Percentiles rank a stretch among this genome's conserved stretches.
phyloP scores from a whole-genome alignment of 2,113 vertebrate genomes.

The Leucosticte australis region DNA sequence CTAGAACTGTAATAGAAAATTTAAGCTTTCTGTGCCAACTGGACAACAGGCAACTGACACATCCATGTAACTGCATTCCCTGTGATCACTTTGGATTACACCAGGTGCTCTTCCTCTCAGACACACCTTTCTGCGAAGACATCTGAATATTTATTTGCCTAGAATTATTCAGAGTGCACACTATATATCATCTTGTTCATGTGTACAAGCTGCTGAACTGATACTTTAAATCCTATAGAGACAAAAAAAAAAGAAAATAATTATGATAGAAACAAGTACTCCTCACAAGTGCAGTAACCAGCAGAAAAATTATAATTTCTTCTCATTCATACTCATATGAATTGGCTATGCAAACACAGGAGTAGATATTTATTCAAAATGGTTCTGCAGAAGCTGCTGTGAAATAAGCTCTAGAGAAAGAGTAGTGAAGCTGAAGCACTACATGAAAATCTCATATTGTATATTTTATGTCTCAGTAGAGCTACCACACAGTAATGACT shows the following conservation, averaged over 20 bases:
- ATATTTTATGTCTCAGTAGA: background rate
- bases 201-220: background rate
- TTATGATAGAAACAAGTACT: background rate
- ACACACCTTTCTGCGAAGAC: background rate
- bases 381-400: background rate
- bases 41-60: background rate
- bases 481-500: background rate
- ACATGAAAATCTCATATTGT: background rate
- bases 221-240: background rate
- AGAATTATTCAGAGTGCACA: background rate
- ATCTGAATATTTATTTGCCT: background rate
- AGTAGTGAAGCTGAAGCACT: background rate
- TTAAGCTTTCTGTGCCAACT: background rate
- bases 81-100: background rate
- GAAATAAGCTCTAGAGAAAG: constrained; percentile 14
- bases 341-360: background rate
- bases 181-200: background rate
- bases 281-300: background rate
- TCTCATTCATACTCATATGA: background rate
- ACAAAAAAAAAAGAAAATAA: background rate
- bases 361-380: background rate
- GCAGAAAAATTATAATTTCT: background rate
- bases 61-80: background rate
- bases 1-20: background rate
- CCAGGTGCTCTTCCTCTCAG: background rate